These are phyloP conservation scores for Stegana nigrithorax DNA, from an alignment of 2,888 invertebrate genomes.

Conservation along the genomic window DNA sequence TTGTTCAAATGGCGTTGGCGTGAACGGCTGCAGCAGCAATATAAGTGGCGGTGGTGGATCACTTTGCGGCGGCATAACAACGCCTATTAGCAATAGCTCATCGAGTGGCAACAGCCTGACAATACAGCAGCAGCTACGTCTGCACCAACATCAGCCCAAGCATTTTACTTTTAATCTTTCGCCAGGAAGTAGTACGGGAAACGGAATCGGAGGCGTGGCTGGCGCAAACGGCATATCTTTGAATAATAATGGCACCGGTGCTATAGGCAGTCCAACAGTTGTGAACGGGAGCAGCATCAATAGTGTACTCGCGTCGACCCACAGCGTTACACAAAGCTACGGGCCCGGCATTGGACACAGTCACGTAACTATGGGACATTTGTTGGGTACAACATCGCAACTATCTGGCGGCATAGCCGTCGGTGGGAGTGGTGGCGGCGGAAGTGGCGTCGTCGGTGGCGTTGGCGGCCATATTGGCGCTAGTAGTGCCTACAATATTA, in stretches of 20 bases:
- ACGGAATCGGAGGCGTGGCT: conserved; percentile 37
- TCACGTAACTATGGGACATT: conserved; percentile 46
- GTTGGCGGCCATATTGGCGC: conserved; percentile 16
- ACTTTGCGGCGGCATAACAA: conserved; percentile 44
- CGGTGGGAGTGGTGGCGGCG: conserved; percentile 21
- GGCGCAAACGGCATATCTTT: not conserved
- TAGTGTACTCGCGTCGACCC: conserved; percentile 25
- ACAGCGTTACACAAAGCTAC: conserved; percentile 14
- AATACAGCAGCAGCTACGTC: conserved; percentile 41
- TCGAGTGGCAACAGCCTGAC: conserved; percentile 51
- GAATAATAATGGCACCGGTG: conserved; percentile 45
- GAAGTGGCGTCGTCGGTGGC: conserved; percentile 24
- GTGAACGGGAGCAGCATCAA: conserved; percentile 58
- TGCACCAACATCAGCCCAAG: conserved; percentile 39
- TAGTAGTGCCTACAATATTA: conserved; percentile 12
- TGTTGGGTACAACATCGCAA: conserved; percentile 49
- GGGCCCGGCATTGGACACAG: no score
- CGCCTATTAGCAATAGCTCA: conserved; percentile 55
- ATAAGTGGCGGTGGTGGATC: conserved; percentile 12
- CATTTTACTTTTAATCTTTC: conserved; percentile 57
- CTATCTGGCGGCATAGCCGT: conserved; percentile 25
- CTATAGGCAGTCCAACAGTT: conserved; percentile 49
- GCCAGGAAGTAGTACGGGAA: conserved; percentile 46
- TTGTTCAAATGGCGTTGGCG: not conserved
- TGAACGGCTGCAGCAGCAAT: not conserved